Evolutionary conservation across 1,140 invertebrate genomes (phyloP), one percentile per base, ranked within the genome.

Genomic region (Tetramorium parvispinum): DNA sequence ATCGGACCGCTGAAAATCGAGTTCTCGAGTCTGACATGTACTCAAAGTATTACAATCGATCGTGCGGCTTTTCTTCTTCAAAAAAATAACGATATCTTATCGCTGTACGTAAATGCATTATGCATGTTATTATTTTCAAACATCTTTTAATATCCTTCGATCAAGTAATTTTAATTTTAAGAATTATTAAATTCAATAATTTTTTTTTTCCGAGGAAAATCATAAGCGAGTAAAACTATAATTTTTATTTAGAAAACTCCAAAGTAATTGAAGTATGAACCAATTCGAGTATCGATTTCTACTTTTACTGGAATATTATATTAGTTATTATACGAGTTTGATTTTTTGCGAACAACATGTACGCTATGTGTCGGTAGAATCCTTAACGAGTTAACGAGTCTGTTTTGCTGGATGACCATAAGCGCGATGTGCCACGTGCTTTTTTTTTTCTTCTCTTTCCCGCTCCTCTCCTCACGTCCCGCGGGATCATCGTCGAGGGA

Each of bases 351-450:
- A 53, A 11, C 37, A 59, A 46, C 21, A 11, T 40, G 49, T 55
- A 43, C 46, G 27, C 43, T 53, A 24, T 27, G 37, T 49, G 53
- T 55, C 40, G 53, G 40, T 53, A 37, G 21, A 73, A 37, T 73
- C 27, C 68, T 83, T 83, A 73, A 83, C 79, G 68, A 83, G 79
- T 83, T 83, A 83, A 83, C 79, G 13, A 83, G 68, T 73, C 66
- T 73, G 79, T 83, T 73, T 83, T 59, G 79, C 68, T 73, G 79
- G 66, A 83, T 83, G 79, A 71, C 79, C 79, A 82, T 82, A 77
- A 85, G 73, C 57, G 75, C 73, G 82, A 87, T 49, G 43, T 83
- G 53, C 53, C 24, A 55, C 40, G 76, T 27, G 53, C 51, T 46
- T 87, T 85, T 55, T 85, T 87, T 32, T n/a, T 55, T 66, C 43